Percentiles rank a stretch among this genome's conserved stretches.
These are phyloP conservation scores for Neuroterus valhalla DNA, from an alignment of 1,140 invertebrate species.

Conservation along the genomic window DNA sequence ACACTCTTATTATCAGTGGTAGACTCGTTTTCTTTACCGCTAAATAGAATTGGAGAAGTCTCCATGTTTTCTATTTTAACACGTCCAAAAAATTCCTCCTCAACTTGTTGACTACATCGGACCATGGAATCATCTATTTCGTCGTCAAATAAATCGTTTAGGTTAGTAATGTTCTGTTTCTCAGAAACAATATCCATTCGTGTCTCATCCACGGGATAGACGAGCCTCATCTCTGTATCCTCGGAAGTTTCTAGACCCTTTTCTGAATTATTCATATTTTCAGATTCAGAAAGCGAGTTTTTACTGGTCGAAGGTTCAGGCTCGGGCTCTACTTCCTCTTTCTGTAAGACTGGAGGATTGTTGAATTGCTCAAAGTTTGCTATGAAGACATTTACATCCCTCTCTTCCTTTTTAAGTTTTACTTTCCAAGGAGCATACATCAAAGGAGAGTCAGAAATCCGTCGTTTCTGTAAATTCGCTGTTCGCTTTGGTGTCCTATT, in stretches of 20 bases:
- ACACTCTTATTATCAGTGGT: not conserved
- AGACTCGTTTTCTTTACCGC: not conserved
- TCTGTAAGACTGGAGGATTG: not conserved
- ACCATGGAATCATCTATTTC: no score
- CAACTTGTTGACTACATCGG: no score
- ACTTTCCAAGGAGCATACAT: conserved; percentile 1
- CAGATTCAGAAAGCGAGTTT: not conserved
- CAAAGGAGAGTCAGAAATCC: not conserved
- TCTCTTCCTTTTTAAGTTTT: not conserved
- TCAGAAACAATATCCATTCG: not conserved
- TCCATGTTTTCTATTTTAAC: no score
- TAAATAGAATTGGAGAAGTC: not conserved
- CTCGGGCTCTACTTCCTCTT: not conserved
- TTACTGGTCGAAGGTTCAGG: not conserved
- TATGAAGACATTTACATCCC: not conserved
- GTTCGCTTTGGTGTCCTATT: not conserved
- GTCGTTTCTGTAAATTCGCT: not conserved
- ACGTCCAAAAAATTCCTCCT: no score
- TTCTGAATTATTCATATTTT: not conserved
- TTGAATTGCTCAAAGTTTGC: not conserved
- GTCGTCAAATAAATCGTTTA: not conserved
- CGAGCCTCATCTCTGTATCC: not conserved
- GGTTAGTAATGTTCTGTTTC: not conserved
- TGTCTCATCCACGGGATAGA: not conserved
- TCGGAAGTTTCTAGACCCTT: not conserved